Evolutionary conservation across 2,888 invertebrate genomes (phyloP), one percentile per base, ranked within the genome.

Genomic region (Latrodectus elegans): DNA sequence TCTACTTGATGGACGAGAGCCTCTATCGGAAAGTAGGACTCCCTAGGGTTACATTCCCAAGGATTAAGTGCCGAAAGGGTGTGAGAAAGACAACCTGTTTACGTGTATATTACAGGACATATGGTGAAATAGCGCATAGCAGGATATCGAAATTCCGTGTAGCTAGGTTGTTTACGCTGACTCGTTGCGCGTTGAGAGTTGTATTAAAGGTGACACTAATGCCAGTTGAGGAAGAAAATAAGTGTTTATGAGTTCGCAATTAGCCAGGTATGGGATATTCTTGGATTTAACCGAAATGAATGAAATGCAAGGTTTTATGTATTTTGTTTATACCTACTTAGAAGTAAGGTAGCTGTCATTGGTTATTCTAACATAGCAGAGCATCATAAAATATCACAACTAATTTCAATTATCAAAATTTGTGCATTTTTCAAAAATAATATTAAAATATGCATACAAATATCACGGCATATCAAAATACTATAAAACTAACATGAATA

Each of bases 111-210:
- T 87, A 82, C 86, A 87, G 76, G 81, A 77, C 76, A 81, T 72
- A 49, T 71, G 38, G 76, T 81, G 86, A 86, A 80, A 81, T 81
- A 86, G 86, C 81, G 67, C 86, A 76, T 87, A 67, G 53, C 72
- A 72, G 86, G 86, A 87, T 87, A 87, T 87, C 81, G 86, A 87
- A 87, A 87, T 87, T 81, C 81, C 86, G 75, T 87, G 86, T 87
- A 87, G 76, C 81, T 81, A 71, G 81, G 86, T 87, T 87, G 86
- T 87, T 87, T 87, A 87, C 86, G 86, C 73, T 81, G 77, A 65
- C 80, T 74, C 38, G 60, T 80, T 53, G 65, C 73, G 71, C 67
- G 86, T 49, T 55, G 77, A 81, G 71, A 64, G 52, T 70, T 65
- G 65, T 84, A 77, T 82, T 87, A 77, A 87, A 81, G 71, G 22